Conservation (phyloP, 2,888 invertebrate genomes). For the Ectobius pallidus region DNA sequence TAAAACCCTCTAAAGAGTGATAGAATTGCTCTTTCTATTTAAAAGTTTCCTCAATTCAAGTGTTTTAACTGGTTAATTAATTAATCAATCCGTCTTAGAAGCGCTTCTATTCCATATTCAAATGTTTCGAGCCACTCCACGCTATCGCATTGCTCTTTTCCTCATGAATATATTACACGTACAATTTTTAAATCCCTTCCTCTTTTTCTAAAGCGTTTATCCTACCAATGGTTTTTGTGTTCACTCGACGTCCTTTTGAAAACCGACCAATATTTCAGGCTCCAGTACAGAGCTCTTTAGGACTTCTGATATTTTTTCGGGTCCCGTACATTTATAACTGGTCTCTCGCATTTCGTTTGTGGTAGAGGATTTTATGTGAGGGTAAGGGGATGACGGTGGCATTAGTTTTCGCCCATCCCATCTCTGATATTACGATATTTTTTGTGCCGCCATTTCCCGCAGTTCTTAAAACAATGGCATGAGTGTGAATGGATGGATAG, state of each 20-base stretch:
- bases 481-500: too few relatives aligned
- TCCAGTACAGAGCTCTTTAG: neutral
- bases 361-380: neutral
- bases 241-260: neutral
- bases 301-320: neutral
- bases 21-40: too few relatives aligned
- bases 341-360: neutral
- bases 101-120: neutral
- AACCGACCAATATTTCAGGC: slow-evolving; percentile 3
- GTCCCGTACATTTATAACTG: neutral
- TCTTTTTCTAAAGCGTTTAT: neutral
- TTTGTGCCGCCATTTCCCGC: too few relatives aligned
- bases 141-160: neutral
- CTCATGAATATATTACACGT: neutral
- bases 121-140: neutral
- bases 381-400: neutral
- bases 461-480: neutral
- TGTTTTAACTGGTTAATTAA: neutral
- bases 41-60: neutral
- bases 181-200: neutral
- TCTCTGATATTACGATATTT: neutral
- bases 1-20: too few relatives aligned
- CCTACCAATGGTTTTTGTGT: neutral
- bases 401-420: neutral
- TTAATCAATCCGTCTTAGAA: neutral